A percentile compares a stretch with the other conserved stretches of the same genome.
These are phyloP conservation scores for Gulo gulo DNA, from an alignment of 2,113 vertebrate genomes.

Conservation along the genomic window DNA sequence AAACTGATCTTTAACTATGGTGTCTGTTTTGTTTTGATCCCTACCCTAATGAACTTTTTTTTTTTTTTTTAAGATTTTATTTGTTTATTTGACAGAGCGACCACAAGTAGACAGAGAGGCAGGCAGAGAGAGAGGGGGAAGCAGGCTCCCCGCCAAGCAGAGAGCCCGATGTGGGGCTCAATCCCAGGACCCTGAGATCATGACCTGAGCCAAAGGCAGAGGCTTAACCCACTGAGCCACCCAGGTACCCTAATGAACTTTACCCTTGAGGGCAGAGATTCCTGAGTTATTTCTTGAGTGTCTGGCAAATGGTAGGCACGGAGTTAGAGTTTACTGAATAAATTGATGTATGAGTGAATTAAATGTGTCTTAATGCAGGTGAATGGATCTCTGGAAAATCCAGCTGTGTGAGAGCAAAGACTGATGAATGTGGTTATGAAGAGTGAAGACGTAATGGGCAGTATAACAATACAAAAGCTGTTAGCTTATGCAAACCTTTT, in stretches of 20 bases:
- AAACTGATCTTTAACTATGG: neutral
- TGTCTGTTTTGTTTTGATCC: neutral
- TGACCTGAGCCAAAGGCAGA: too few species aligned
- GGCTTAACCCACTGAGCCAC: too few species aligned
- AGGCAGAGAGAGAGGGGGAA: too few species aligned
- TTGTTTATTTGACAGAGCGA: too few species aligned
- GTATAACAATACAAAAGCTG: neutral
- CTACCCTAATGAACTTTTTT: neutral
- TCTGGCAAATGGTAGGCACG: neutral
- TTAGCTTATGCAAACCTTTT: neutral
- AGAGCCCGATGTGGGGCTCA: too few species aligned
- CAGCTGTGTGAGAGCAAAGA: neutral
- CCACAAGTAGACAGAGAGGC: too few species aligned
- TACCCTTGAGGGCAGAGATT: neutral
- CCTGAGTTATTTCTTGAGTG: neutral
- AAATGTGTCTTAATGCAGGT: neutral
- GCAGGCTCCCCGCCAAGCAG: too few species aligned
- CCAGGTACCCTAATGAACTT: neutral
- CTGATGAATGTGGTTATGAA: neutral
- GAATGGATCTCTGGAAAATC: neutral
- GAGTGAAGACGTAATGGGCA: neutral
- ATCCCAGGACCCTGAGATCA: too few species aligned
- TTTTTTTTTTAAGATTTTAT: too few species aligned
- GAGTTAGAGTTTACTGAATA: neutral
- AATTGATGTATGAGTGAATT: neutral